These are phyloP conservation scores for Furcifer pardalis DNA, from an alignment of 2,797 vertebrate genomes.

Conservation along the genomic window DNA sequence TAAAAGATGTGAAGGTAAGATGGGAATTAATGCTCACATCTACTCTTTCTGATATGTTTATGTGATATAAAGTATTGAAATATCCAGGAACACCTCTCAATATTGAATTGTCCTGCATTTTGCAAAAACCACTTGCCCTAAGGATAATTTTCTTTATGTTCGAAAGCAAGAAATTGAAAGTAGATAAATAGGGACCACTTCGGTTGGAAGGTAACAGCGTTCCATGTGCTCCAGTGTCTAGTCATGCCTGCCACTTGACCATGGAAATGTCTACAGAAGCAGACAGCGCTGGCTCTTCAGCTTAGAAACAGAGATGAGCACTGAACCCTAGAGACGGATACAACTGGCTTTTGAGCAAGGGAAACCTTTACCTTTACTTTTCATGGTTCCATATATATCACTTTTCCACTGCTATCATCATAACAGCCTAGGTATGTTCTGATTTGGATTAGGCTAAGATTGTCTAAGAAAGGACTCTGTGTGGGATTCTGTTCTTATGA, in stretches of 20 bases:
- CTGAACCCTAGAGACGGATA: too few species aligned
- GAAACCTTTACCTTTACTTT: too few species aligned
- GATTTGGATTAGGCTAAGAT: background rate
- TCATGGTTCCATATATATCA: background rate
- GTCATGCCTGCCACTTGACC: too few species aligned
- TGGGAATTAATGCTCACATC: background rate
- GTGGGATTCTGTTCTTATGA: background rate
- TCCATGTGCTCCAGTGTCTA: too few species aligned
- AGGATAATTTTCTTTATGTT: background rate
- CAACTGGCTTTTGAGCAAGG: too few species aligned
- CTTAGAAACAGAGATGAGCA: too few species aligned
- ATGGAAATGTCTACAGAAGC: too few species aligned
- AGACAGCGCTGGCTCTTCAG: too few species aligned
- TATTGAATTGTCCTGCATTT: background rate
- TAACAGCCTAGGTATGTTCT: background rate
- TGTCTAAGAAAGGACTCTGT: background rate
- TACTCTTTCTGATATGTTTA: fast-evolving
- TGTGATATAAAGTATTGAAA: background rate
- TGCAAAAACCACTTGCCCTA: background rate
- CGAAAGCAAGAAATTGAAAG: too few species aligned
- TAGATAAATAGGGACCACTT: too few species aligned
- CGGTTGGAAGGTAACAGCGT: too few species aligned
- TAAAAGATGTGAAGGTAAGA: constrained; percentile 95
- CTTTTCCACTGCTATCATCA: background rate
- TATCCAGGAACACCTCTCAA: background rate